Evolutionary conservation across 2,797 vertebrate genomes (phyloP).

Genomic region (Coilia nasus): DNA sequence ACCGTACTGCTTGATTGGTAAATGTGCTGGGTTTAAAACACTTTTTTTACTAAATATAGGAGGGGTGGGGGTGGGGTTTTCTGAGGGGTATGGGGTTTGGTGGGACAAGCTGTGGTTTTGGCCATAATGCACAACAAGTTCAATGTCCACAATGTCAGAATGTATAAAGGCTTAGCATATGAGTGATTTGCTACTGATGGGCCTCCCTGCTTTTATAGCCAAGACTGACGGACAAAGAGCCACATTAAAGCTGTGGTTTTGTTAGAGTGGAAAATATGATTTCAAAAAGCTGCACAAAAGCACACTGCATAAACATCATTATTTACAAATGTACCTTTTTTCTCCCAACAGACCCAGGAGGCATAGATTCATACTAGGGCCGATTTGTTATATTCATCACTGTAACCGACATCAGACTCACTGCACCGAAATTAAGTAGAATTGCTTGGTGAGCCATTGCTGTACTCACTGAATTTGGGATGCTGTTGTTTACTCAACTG

Average conservation of each 20-base stretch:
- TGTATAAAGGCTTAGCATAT: not conserved
- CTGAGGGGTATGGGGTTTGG: not conserved
- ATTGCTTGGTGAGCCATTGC: too few relatives aligned
- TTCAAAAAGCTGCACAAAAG: not conserved
- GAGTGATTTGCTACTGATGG: not conserved
- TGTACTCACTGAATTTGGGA: too few relatives aligned
- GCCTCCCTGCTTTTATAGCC: not conserved
- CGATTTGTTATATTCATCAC: too few relatives aligned
- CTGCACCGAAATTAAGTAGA: too few relatives aligned
- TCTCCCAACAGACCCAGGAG: too few relatives aligned
- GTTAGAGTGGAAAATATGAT: not conserved
- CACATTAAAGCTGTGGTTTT: not conserved
- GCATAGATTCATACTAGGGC: too few relatives aligned
- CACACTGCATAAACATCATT: not conserved
- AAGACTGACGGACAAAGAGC: not conserved
- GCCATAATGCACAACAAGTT: slow-evolving; percentile 5
- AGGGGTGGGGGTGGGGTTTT: not conserved
- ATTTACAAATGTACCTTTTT: not conserved
- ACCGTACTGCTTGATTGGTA: not conserved
- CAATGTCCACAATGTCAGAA: not conserved
- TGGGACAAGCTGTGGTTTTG: not conserved
- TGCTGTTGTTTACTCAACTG: too few relatives aligned
- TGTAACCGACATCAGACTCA: too few relatives aligned
- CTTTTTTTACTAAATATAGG: not conserved
- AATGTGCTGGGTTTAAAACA: slow-evolving; percentile 4